A percentile compares a stretch with the other conserved stretches of the same genome.
Evolutionary conservation across 2,888 invertebrate genomes (phyloP).

Genomic region (Coenonympha arcania): DNA sequence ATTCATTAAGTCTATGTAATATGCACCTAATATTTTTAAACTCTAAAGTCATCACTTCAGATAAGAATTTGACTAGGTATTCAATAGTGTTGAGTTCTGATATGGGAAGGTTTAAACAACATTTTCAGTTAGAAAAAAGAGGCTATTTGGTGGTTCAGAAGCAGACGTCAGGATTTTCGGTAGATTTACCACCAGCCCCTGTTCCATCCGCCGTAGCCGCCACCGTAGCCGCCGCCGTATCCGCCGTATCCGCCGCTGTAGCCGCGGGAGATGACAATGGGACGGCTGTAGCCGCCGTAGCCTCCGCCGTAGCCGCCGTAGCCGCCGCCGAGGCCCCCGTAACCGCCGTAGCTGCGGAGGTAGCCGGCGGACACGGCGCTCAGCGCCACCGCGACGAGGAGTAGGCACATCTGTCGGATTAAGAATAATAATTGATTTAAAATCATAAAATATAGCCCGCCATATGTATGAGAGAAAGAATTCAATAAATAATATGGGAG

Average conservation of each 20-base stretch:
- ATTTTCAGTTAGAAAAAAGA: no score
- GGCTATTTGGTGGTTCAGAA: not conserved
- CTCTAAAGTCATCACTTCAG: no score
- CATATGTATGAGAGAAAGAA: no score
- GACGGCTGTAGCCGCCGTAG: constrained; percentile 24
- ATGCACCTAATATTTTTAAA: not conserved
- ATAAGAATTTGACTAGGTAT: not conserved
- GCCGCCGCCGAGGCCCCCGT: constrained; percentile 17
- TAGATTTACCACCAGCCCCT: constrained; percentile 24
- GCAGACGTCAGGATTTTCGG: not conserved
- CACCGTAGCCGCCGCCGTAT: constrained; percentile 11
- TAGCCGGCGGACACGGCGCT: constrained; percentile 41
- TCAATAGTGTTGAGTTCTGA: no score
- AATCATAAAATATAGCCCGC: no score
- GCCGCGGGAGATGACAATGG: constrained; percentile 14
- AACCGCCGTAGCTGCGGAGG: constrained; percentile 30
- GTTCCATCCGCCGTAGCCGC: constrained; percentile 7
- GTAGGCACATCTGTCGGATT: constrained; percentile 32
- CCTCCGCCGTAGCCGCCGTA: constrained; percentile 12
- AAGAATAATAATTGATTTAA: no score
- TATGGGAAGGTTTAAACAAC: no score
- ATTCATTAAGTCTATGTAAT: no score
- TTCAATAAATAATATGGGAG: no score
- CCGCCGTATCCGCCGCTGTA: constrained; percentile 21
- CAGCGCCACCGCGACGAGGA: constrained; percentile 32